Evolutionary conservation across 2,888 invertebrate genomes (phyloP).

Genomic region (Aphidoletes aphidimyza): DNA sequence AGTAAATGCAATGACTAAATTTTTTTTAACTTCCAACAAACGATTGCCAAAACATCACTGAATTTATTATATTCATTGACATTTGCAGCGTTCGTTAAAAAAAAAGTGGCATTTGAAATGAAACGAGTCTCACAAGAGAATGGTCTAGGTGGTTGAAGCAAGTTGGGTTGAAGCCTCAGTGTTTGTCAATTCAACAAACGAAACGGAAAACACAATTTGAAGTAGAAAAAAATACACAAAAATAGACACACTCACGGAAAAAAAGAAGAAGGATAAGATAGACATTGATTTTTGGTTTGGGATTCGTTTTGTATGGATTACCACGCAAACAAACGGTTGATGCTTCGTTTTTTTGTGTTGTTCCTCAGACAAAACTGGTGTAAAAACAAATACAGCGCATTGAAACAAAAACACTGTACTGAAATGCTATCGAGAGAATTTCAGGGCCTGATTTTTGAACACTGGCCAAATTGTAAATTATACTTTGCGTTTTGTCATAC

Average conservation of each 20-base stretch:
- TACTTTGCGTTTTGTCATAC: not conserved
- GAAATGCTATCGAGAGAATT: not conserved
- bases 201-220: not conserved
- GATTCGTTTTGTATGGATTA: not conserved
- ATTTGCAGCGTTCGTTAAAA: not conserved
- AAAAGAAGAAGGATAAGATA: not conserved
- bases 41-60: constrained; percentile 25
- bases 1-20: too few species aligned
- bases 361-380: not conserved
- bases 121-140: not conserved
- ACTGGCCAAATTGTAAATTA: constrained; percentile 44
- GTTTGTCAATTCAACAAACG: not conserved
- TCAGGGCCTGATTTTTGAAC: not conserved
- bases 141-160: not conserved
- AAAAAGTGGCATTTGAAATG: not conserved
- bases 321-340: not conserved
- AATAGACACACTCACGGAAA: too few species aligned
- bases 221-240: not conserved
- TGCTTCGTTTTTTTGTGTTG: too few species aligned
- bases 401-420: not conserved
- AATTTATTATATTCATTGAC: constrained; percentile 38
- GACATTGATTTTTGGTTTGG: constrained; percentile 11
- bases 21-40: not conserved
- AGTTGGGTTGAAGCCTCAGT: not conserved
- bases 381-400: not conserved